A percentile compares a stretch with the other conserved stretches of the same genome.
Conservation (phyloP, 1,140 invertebrate species). For the Drosophila littoralis region DNA sequence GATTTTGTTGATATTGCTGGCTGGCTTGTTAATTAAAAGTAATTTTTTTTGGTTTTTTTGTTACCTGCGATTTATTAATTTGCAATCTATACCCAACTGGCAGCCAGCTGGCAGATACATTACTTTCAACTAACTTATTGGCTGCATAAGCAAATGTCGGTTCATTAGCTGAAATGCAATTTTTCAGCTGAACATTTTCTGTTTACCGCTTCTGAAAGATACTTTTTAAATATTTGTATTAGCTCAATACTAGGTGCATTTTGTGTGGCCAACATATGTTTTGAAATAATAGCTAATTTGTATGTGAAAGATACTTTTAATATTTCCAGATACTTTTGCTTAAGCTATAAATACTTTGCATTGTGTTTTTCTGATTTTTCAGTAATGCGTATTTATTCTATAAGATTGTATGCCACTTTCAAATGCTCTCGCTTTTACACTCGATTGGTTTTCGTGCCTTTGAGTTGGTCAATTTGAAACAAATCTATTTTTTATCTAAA, state of each 20-base stretch:
- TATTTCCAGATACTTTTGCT: neutral
- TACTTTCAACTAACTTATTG: neutral
- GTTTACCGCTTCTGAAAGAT: too few relatives aligned
- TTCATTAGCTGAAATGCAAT: neutral
- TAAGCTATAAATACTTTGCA: neutral
- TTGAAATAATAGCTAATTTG: neutral
- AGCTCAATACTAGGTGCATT: too few relatives aligned
- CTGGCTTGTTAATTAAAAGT: slow-evolving; percentile 41
- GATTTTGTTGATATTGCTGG: slow-evolving; percentile 44
- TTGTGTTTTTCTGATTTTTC: too few relatives aligned
- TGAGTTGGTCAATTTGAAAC: neutral
- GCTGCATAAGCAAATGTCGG: too few relatives aligned
- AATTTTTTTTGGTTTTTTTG: slow-evolving; percentile 5
- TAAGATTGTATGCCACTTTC: too few relatives aligned
- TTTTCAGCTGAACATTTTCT: neutral
- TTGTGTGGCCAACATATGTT: too few relatives aligned
- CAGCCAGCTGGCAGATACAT: slow-evolving; percentile 13
- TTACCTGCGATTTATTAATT: slow-evolving; percentile 15
- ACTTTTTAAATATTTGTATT: too few relatives aligned
- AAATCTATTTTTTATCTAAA: neutral
- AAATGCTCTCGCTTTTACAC: too few relatives aligned
- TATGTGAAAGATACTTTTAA: neutral
- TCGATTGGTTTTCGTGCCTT: neutral
- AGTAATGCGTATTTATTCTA: too few relatives aligned
- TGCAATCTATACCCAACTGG: slow-evolving; percentile 11